A percentile compares a stretch with the other conserved stretches of the same genome.
Conservation (phyloP, 2,113 vertebrate species). For the Montifringilla adamsi region DNA sequence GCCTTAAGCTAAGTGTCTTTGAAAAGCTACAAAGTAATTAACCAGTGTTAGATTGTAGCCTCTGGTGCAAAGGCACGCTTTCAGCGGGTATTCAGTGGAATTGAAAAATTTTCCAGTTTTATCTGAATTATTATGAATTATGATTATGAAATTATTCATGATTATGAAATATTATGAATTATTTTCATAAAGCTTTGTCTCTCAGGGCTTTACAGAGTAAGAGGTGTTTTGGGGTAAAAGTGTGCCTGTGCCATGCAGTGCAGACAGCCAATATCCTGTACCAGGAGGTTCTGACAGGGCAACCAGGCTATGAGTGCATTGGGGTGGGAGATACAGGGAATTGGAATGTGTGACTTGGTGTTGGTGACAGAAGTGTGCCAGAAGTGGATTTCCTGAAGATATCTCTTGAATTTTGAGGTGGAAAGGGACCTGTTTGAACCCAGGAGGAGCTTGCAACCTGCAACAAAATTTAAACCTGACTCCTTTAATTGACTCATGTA, state of each 20-base stretch:
- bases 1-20: neutral
- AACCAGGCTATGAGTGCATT: neutral
- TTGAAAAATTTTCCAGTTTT: fast-evolving
- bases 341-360: neutral
- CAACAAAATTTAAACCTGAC: neutral
- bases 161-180: neutral
- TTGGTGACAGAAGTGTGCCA: neutral
- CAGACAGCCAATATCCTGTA: neutral
- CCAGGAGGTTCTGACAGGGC: neutral
- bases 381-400: neutral
- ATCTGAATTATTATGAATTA: neutral
- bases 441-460: neutral
- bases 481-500: neutral
- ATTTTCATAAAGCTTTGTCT: neutral
- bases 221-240: neutral
- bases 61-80: neutral
- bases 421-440: neutral
- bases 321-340: neutral
- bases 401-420: neutral
- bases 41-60: neutral
- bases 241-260: fast-evolving
- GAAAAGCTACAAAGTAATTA: neutral
- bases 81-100: neutral
- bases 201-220: neutral
- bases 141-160: neutral